Conservation (phyloP, 2,797 vertebrate genomes). For the Hafferia zeledoni region DNA sequence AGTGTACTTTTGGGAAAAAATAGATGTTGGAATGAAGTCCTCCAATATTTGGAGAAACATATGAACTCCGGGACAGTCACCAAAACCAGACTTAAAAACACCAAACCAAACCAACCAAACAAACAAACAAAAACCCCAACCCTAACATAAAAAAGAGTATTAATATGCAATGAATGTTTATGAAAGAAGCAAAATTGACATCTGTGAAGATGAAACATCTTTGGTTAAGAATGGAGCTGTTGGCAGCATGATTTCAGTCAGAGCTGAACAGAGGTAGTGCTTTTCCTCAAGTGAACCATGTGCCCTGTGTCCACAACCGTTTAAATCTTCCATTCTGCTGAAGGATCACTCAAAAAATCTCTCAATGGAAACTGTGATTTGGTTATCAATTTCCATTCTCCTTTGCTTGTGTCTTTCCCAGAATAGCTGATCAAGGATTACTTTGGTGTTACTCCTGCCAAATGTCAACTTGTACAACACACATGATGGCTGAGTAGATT, state of each 20-base stretch:
- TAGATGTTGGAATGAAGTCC: not conserved
- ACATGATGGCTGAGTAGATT: not conserved
- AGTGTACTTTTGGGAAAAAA: not conserved
- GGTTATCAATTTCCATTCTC: not conserved
- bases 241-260: not conserved
- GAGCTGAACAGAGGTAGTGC: not conserved
- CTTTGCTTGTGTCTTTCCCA: not conserved
- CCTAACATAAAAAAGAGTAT: not conserved
- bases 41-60: slow-evolving; percentile 5
- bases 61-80: slow-evolving; percentile 1
- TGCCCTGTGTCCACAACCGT: not conserved
- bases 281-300: not conserved
- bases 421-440: not conserved
- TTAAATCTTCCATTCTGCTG: not conserved
- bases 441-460: not conserved
- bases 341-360: not conserved
- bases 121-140: not conserved
- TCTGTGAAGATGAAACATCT: not conserved
- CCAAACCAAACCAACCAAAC: not conserved
- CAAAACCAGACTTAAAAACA: slow-evolving; percentile 21
- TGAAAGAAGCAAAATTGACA: slow-evolving; percentile 12
- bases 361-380: not conserved
- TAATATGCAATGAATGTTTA: slow-evolving; percentile 32
- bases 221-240: not conserved
- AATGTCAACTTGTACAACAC: not conserved